Evolutionary conservation across 2,113 vertebrate genomes (phyloP).

Genomic region (Dasyprocta punctata): DNA sequence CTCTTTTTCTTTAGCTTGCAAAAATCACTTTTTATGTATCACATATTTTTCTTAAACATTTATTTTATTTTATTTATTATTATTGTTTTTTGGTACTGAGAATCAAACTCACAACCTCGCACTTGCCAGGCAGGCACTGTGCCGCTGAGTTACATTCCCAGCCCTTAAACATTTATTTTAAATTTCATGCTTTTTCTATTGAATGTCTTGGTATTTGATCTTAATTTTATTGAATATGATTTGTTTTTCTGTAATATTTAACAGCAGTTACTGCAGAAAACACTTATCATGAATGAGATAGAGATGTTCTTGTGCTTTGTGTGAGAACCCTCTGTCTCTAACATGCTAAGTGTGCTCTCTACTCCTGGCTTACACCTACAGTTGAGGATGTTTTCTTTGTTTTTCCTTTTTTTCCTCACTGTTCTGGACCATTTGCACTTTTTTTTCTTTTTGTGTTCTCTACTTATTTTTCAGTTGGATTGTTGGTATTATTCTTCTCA

Average conservation of each 20-base stretch:
- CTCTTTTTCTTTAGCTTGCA: not conserved
- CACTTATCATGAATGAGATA: not conserved
- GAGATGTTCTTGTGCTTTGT: not conserved
- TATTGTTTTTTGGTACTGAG: too few species aligned
- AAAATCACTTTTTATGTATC: not conserved
- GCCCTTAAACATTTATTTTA: not conserved
- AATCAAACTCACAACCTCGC: too few species aligned
- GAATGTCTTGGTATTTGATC: not conserved
- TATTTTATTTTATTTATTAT: not conserved
- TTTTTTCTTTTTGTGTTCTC: not conserved
- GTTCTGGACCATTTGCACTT: not conserved
- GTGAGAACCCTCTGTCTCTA: not conserved
- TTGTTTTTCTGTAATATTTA: not conserved
- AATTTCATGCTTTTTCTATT: not conserved
- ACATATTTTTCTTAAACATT: conserved; percentile 1
- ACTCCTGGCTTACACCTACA: not conserved
- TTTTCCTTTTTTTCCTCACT: not conserved
- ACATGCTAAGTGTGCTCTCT: not conserved
- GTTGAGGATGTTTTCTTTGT: not conserved
- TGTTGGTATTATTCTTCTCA: not conserved
- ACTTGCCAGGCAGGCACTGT: too few species aligned
- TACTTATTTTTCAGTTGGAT: not conserved
- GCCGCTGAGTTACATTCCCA: too few species aligned
- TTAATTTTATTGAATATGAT: too few species aligned
- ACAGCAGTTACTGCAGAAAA: not conserved